Evolutionary conservation across 2,888 invertebrate species (phyloP), one percentile per base, ranked within the genome.

Genomic region (Capitulum mitella): DNA sequence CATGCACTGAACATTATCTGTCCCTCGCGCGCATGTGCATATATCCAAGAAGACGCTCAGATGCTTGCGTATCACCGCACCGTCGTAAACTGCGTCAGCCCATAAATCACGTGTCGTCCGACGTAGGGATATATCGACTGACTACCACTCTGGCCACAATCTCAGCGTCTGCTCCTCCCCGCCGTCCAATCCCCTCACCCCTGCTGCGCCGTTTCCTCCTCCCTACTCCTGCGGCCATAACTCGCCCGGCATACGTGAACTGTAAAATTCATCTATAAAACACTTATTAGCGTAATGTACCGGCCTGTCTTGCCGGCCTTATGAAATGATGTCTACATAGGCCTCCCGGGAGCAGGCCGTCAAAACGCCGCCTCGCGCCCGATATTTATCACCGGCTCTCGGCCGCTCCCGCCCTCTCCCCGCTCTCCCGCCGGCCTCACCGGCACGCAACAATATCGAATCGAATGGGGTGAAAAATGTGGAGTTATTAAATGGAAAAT

Each of bases 251-350:
- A 37, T 12, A 40, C 70, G 37, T 40, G 40, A 37, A 40, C 70
- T 70, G 70, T 70, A 70, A 37, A 70, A 40, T 70, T 70, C 70
- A 40, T 70, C 37, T 70, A 70, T 70, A 70, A 70, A 70, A 70
- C 70, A 40, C 40, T 70, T 37, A 70, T 70, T 70, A 70, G 70
- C 26, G 70, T 70, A 70, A 70, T 70, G 70, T 40, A 70, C 26
- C 70, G 26, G 26, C 37, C 70, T 40, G 70, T 70, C 70, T 40
- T 70, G 70, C 40, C 37, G 70, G 40, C 70, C 37, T 70, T 70
- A 70, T 70, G 70, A 70, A 70, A 70, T 70, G 70, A 70, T 70
- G 70, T 40, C 70, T 70, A 70, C 70, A 70, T 70, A 70, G 70
- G 37, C 22, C 70, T 26, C 70, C 16, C 10, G 70, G 26, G 70